phyloP scores from a whole-genome alignment of 1,140 invertebrate species.

The Trichomalopsis sarcophagae region DNA sequence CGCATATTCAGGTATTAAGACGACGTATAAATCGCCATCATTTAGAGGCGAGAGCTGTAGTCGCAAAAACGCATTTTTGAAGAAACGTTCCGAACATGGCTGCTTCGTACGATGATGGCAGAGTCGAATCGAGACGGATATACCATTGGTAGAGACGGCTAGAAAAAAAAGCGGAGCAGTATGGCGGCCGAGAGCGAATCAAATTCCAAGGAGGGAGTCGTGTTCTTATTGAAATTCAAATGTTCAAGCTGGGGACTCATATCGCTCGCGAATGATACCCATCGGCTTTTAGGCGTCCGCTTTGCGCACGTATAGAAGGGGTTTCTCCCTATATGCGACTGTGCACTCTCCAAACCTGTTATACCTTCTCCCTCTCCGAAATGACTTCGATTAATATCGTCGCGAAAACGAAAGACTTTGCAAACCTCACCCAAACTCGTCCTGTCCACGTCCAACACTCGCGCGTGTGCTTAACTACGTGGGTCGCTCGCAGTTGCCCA shows the following conservation, averaged over 20 bases:
- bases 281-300: slow-evolving; percentile 32
- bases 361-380: neutral
- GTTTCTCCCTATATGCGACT: neutral
- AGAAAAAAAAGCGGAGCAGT: slow-evolving; percentile 29
- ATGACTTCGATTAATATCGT: too few species aligned
- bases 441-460: too few species aligned
- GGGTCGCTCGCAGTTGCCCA: neutral
- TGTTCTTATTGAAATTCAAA: slow-evolving; percentile 37
- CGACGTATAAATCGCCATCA: neutral
- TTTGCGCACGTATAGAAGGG: neutral
- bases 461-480: too few species aligned
- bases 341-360: neutral
- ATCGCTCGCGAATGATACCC: slow-evolving; percentile 33
- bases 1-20: slow-evolving; percentile 8
- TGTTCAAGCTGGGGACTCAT: slow-evolving; percentile 10
- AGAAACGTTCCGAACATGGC: too few species aligned
- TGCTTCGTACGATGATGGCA: neutral
- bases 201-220: slow-evolving; percentile 33
- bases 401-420: too few species aligned
- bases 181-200: slow-evolving; percentile 32
- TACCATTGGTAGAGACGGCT: slow-evolving; percentile 18
- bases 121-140: neutral
- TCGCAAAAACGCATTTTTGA: neutral
- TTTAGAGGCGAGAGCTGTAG: neutral
- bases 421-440: too few species aligned